Percentiles rank a stretch among this genome's conserved stretches.
phyloP scores from a whole-genome alignment of 2,113 vertebrate genomes.

The Tauraco erythrolophus region DNA sequence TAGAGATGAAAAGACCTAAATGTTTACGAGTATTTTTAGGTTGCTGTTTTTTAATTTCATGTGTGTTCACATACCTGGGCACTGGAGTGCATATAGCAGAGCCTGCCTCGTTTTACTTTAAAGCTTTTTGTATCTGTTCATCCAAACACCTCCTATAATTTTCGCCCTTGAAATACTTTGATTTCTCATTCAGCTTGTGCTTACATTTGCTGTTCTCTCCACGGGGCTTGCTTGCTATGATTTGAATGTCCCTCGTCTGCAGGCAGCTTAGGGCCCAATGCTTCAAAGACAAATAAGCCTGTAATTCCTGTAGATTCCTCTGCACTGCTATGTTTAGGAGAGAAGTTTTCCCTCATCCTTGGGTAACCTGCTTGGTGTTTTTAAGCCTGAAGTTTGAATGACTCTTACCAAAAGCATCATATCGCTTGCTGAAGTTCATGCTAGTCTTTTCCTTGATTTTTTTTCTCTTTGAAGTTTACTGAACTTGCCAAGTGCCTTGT shows the following conservation, averaged over 20 bases:
- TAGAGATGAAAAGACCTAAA: constrained; percentile 22
- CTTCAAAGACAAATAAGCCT: neutral
- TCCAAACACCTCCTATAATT: neutral
- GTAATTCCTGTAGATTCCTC: neutral
- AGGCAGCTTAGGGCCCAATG: neutral
- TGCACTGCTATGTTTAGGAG: neutral
- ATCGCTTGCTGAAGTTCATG: neutral
- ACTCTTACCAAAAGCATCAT: neutral
- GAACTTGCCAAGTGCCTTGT: neutral
- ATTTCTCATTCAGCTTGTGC: neutral
- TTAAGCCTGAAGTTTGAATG: neutral
- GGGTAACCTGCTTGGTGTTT: neutral
- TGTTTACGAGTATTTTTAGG: constrained; percentile 17
- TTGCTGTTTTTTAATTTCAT: neutral
- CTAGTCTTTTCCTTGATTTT: neutral
- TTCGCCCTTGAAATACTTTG: neutral
- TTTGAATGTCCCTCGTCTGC: neutral
- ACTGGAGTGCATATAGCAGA: neutral
- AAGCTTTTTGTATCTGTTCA: neutral
- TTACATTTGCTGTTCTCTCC: neutral
- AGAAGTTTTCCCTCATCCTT: neutral
- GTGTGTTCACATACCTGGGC: constrained; percentile 1
- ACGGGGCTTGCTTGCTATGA: neutral
- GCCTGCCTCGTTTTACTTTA: neutral
- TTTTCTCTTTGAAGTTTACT: neutral